Percentiles rank a stretch among this genome's conserved stretches.
phyloP scores from a whole-genome alignment of 2,113 vertebrate species.

The Gnathonemus echidnorhynchus region DNA sequence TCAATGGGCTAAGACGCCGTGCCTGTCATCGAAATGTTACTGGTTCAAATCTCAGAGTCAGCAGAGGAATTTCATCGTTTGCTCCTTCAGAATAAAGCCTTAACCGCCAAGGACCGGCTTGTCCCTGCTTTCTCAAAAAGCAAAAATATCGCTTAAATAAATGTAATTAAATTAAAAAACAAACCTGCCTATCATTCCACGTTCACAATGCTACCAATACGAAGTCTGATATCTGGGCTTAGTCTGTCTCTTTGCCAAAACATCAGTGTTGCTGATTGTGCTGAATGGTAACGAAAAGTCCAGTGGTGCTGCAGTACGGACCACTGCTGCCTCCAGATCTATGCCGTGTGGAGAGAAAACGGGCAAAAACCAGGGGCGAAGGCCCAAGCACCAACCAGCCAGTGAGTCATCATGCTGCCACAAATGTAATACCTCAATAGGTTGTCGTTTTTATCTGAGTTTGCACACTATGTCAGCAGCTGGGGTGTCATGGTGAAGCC shows the following conservation, averaged over 20 bases:
- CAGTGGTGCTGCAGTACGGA: neutral
- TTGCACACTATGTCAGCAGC: neutral
- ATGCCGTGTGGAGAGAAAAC: neutral
- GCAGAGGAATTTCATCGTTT: neutral
- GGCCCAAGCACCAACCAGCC: neutral
- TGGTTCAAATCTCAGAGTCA: neutral
- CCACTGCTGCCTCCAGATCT: neutral
- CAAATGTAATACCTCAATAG: neutral
- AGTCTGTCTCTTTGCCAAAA: neutral
- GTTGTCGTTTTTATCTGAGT: neutral
- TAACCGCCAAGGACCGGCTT: neutral
- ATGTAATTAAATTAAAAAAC: neutral
- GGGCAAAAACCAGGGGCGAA: neutral
- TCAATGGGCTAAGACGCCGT: neutral
- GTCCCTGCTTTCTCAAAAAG: neutral
- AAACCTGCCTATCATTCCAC: neutral
- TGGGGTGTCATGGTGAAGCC: neutral
- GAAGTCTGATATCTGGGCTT: neutral
- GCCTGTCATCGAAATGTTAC: neutral
- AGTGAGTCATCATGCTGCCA: neutral
- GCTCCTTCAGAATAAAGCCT: neutral
- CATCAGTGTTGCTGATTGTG: neutral
- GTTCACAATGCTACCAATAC: neutral
- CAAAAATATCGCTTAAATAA: neutral
- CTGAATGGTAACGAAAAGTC: neutral